phyloP scores from a whole-genome alignment of 2,888 invertebrate genomes.

The Acleris sparsana region DNA sequence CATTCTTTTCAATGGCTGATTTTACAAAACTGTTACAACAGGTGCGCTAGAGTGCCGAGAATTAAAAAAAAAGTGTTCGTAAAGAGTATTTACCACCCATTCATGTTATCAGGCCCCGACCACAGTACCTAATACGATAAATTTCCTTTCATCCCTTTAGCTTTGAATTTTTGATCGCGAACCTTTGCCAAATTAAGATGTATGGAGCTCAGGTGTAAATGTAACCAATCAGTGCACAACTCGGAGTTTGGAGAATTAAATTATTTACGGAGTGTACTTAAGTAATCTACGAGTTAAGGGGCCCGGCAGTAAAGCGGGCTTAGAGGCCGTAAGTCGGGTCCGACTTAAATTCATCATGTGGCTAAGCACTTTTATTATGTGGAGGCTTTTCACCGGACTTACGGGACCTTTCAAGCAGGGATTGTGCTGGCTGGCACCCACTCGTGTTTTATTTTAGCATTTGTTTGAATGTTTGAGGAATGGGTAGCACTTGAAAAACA shows the following conservation, averaged over 20 bases:
- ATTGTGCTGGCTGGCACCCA: neutral
- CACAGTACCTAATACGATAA: constrained; percentile 52
- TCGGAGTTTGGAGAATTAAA: constrained; percentile 8
- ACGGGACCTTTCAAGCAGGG: constrained; percentile 1
- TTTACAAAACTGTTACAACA: no score
- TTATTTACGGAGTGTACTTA: constrained; percentile 3
- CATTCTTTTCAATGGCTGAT: no score
- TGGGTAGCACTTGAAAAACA: neutral
- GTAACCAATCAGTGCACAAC: constrained; percentile 31
- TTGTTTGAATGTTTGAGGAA: neutral
- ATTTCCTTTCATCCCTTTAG: constrained; percentile 53
- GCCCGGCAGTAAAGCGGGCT: neutral
- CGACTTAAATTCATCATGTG: constrained; percentile 20
- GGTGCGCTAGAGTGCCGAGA: no score
- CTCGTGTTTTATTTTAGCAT: neutral
- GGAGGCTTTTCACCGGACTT: constrained; percentile 23
- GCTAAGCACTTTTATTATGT: constrained; percentile 18
- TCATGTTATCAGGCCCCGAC: constrained; percentile 51
- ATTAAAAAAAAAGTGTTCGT: constrained; percentile 28
- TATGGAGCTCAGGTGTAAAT: constrained; percentile 42
- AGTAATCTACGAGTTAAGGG: constrained; percentile 9
- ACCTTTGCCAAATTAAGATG: constrained; percentile 47
- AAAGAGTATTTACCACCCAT: constrained; percentile 52
- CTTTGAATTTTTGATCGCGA: constrained; percentile 53
- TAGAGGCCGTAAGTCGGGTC: constrained; percentile 18